Percentiles rank a stretch among this genome's conserved stretches.
These are phyloP conservation scores for Amyelois transitella DNA, from an alignment of 1,140 invertebrate species.

Conservation along the genomic window DNA sequence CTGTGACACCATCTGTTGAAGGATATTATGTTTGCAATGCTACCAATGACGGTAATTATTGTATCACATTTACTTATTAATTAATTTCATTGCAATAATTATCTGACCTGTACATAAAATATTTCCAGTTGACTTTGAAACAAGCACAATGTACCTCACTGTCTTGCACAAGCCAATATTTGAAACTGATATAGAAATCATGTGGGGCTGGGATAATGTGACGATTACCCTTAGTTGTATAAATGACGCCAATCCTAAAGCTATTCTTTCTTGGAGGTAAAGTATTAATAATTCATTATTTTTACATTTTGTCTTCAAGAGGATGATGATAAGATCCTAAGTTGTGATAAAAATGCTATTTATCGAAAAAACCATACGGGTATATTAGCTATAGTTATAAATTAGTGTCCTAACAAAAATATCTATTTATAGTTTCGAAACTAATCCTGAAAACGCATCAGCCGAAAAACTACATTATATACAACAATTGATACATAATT, in stretches of 20 bases:
- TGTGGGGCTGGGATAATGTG: constrained; percentile 46
- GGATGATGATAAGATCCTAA: too few relatives aligned
- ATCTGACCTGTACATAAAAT: neutral
- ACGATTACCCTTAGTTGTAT: constrained; percentile 42
- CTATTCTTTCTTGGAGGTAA: constrained; percentile 50
- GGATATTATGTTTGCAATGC: constrained; percentile 50
- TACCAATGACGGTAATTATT: constrained; percentile 39
- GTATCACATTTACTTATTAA: neutral
- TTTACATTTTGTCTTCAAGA: too few relatives aligned
- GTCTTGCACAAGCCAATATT: constrained; percentile 49
- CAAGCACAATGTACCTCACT: constrained; percentile 32
- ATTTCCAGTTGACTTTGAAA: constrained; percentile 31
- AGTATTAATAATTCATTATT: neutral
- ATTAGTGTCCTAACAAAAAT: too few relatives aligned
- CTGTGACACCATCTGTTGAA: constrained; percentile 23
- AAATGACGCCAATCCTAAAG: constrained; percentile 41
- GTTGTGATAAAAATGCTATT: too few relatives aligned
- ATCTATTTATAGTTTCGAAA: neutral
- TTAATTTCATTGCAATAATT: neutral
- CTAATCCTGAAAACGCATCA: neutral
- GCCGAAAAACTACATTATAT: constrained; percentile 26
- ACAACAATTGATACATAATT: constrained; percentile 27
- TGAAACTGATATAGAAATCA: constrained; percentile 22
- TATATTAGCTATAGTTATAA: too few relatives aligned
- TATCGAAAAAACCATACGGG: too few relatives aligned